These are phyloP conservation scores for Delia radicum DNA, from an alignment of 1,140 invertebrate genomes.

Conservation along the genomic window DNA sequence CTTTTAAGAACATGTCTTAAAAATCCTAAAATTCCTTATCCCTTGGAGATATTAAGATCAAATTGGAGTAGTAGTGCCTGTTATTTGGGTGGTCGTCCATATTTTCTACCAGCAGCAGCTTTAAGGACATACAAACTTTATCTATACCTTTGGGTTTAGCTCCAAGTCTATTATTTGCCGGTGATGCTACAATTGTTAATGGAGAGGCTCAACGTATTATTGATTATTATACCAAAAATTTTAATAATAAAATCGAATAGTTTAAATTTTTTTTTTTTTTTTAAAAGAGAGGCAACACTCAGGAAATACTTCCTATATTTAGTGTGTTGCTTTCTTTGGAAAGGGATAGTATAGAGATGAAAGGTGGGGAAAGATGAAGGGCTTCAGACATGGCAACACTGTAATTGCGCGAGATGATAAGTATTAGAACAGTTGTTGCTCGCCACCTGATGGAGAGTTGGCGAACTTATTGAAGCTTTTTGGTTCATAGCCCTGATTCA, in stretches of 20 bases:
- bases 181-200: constrained; percentile 79
- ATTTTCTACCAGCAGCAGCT: constrained; percentile 64
- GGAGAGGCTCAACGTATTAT: constrained; percentile 78
- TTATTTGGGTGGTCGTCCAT: constrained; percentile 72
- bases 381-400: no score
- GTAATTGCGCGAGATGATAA: no score
- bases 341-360: no score
- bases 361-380: no score
- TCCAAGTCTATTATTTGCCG: constrained; percentile 76
- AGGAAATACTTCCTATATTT: no score
- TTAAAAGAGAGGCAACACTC: no score
- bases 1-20: constrained; percentile 69
- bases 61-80: constrained; percentile 71
- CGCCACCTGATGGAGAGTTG: no score
- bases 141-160: constrained; percentile 61
- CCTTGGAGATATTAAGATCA: constrained; percentile 62
- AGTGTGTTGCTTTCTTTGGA: no score
- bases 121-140: constrained; percentile 68
- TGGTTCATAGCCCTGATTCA: no score
- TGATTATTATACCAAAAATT: constrained; percentile 47
- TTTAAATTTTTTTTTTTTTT: background rate
- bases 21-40: constrained; percentile 68
- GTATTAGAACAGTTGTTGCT: no score
- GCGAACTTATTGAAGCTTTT: no score
- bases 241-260: constrained; percentile 6